Evolutionary conservation across 2,888 invertebrate species (phyloP).

Genomic region (Pristionchus fissidentatus): DNA sequence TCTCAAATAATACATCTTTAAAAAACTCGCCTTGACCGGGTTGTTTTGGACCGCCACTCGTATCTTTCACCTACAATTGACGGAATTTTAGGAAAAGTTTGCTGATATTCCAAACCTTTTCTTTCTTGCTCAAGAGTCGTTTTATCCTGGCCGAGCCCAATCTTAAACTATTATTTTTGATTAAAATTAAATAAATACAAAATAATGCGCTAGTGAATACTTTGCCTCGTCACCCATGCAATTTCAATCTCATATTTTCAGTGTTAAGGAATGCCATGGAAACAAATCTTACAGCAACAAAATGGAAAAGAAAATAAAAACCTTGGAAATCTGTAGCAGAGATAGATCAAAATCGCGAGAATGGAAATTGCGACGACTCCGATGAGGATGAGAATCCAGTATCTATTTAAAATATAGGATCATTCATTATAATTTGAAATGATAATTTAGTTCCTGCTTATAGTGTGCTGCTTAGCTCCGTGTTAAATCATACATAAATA

Average conservation of each 20-base stretch:
- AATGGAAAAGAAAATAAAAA: not conserved
- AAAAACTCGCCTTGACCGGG: too few relatives aligned
- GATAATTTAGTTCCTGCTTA: too few relatives aligned
- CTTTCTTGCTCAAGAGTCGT: too few relatives aligned
- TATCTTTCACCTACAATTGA: too few relatives aligned
- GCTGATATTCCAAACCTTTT: not conserved
- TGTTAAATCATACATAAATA: not conserved
- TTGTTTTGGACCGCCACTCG: too few relatives aligned
- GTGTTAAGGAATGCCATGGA: not conserved
- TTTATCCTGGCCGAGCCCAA: too few relatives aligned
- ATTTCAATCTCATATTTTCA: not conserved
- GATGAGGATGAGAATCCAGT: not conserved
- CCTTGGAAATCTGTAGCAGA: constrained; percentile 1
- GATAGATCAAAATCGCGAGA: not conserved
- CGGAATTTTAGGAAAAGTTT: not conserved
- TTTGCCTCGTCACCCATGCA: not conserved
- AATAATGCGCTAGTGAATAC: not conserved
- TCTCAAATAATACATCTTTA: too few relatives aligned
- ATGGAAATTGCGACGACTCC: not conserved
- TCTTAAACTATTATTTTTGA: not conserved
- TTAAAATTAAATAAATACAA: not conserved
- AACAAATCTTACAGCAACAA: not conserved
- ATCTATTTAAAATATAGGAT: not conserved
- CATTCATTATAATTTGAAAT: not conserved
- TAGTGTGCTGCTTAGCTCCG: too few relatives aligned